These are phyloP conservation scores for Microctenopoma steveboyesi DNA, from an alignment of 2,797 vertebrate genomes.

Conservation along the genomic window DNA sequence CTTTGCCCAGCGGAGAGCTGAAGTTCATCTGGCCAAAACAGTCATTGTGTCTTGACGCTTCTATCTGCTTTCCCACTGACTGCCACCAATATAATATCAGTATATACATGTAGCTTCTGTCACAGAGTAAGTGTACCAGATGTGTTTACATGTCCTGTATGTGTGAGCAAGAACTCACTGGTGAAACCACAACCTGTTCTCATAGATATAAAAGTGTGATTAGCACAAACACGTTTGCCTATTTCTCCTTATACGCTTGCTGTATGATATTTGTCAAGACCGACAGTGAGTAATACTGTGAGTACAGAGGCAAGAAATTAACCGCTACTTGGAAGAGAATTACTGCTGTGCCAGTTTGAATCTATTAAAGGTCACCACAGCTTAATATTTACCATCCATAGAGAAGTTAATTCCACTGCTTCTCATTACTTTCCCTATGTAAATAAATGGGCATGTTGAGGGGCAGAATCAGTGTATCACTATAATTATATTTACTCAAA, in stretches of 20 bases:
- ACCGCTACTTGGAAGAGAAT: constrained; percentile 20
- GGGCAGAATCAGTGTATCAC: too few relatives aligned
- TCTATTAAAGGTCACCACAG: constrained; percentile 25
- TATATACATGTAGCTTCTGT: not conserved
- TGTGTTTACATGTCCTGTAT: not conserved
- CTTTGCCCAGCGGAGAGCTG: constrained; percentile 36
- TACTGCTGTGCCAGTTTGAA: constrained; percentile 26
- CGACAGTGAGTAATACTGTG: constrained; percentile 12
- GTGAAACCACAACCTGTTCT: constrained; percentile 20
- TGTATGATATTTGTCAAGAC: constrained; percentile 16
- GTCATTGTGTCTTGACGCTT: constrained; percentile 10
- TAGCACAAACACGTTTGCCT: constrained; percentile 21
- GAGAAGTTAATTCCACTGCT: not conserved
- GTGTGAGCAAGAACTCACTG: constrained; percentile 29
- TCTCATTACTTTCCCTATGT: not conserved
- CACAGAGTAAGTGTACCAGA: not conserved
- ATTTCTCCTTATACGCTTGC: constrained; percentile 1
- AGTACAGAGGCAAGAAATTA: constrained; percentile 35
- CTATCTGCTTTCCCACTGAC: constrained; percentile 16
- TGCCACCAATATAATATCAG: not conserved
- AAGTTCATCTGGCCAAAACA: constrained; percentile 34
- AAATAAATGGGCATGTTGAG: constrained; percentile 9
- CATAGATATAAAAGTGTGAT: constrained; percentile 20
- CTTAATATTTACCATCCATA: constrained; percentile 19
- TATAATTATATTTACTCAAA: too few relatives aligned